Conservation (phyloP, 2,113 vertebrate genomes). For the Chascanopsetta lugubris region DNA sequence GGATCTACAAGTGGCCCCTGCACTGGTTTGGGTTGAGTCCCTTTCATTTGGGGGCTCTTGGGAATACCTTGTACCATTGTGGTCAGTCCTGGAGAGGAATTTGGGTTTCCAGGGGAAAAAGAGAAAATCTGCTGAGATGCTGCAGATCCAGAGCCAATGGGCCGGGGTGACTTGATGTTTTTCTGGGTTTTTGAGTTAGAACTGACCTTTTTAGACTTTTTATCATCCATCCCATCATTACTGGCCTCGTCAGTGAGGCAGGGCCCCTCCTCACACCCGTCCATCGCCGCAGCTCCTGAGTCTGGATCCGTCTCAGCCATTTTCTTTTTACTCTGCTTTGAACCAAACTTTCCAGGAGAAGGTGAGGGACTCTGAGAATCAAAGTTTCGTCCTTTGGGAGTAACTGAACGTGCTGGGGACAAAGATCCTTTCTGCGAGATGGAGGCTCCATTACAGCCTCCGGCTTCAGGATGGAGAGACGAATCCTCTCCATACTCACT, state of each 20-base stretch:
- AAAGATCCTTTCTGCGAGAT: slow-evolving; percentile 91
- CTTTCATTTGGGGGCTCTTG: slow-evolving; percentile 95
- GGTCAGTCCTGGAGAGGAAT: slow-evolving; percentile 84
- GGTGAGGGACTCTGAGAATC: slow-evolving; percentile 95
- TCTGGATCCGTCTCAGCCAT: slow-evolving; percentile 88
- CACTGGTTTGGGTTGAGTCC: slow-evolving; percentile 92
- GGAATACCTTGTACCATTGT: slow-evolving; percentile 93
- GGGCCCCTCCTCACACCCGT: slow-evolving; percentile 92
- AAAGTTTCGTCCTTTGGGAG: slow-evolving; percentile 93
- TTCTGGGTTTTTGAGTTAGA: slow-evolving; percentile 87
- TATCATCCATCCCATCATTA: slow-evolving; percentile 95
- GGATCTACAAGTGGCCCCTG: slow-evolving; percentile 91
- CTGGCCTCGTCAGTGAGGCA: slow-evolving; percentile 92
- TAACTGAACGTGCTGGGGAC: slow-evolving; percentile 93
- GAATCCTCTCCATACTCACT: slow-evolving; percentile 95
- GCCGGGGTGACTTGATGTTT: slow-evolving; percentile 91
- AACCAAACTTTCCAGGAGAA: slow-evolving; percentile 90
- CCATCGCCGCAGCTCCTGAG: slow-evolving; percentile 83
- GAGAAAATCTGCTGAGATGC: slow-evolving; percentile 91
- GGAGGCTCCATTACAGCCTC: slow-evolving; percentile 90
- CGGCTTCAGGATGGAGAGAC: slow-evolving; percentile 86
- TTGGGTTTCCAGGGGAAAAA: slow-evolving; percentile 89
- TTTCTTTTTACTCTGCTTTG: slow-evolving; percentile 95
- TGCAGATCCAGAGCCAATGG: slow-evolving; percentile 81
- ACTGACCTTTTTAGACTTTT: slow-evolving; percentile 89